Conservation (phyloP, 2,113 vertebrate species). For the Periophthalmus modestus region DNA sequence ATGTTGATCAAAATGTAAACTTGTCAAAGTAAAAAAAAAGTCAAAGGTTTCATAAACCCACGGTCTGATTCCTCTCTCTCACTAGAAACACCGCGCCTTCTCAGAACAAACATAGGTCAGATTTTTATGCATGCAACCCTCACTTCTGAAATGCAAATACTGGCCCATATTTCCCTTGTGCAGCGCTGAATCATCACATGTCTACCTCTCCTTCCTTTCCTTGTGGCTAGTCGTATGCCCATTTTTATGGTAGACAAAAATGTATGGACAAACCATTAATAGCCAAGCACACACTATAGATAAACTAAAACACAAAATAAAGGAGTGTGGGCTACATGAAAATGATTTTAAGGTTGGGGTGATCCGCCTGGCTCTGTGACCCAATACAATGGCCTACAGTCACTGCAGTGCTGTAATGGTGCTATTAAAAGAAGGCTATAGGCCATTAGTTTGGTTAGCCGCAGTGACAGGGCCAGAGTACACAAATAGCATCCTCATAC, state of each 20-base stretch:
- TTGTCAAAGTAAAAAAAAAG: neutral
- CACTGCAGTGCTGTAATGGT: conserved; percentile 59
- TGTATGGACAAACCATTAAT: neutral
- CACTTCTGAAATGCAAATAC: conserved; percentile 58
- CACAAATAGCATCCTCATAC: conserved; percentile 62
- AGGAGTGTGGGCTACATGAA: conserved; percentile 38
- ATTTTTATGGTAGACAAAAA: conserved; percentile 8
- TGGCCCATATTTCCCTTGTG: conserved; percentile 45
- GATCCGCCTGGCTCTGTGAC: conserved; percentile 52
- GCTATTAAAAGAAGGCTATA: conserved; percentile 66
- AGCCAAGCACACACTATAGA: conserved; percentile 9
- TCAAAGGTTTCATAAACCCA: conserved; percentile 15
- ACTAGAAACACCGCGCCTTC: conserved; percentile 21
- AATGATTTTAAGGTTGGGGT: conserved; percentile 37
- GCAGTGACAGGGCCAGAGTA: conserved; percentile 48
- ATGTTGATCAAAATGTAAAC: neutral
- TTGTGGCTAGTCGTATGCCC: neutral
- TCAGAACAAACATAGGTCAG: conserved; percentile 29
- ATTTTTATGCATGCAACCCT: conserved; percentile 40
- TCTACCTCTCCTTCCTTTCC: neutral
- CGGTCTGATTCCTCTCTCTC: conserved; percentile 4
- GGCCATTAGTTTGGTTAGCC: conserved; percentile 69
- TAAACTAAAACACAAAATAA: conserved; percentile 19
- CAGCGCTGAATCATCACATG: conserved; percentile 9
- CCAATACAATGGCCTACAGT: conserved; percentile 55